Conservation (phyloP, 2,888 invertebrate species). For the Tipula helvola region DNA sequence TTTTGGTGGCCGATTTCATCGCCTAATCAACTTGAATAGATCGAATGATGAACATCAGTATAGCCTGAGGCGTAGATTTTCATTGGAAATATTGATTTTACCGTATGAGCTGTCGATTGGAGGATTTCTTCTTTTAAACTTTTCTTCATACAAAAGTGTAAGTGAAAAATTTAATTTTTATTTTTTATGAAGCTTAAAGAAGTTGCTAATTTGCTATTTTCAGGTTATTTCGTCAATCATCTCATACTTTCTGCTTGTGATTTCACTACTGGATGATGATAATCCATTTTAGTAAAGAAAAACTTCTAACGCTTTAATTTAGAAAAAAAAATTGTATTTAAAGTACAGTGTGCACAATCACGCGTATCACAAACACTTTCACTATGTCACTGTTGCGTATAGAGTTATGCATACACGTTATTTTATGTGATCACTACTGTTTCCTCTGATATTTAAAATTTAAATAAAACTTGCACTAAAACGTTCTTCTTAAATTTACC, state of each 20-base stretch:
- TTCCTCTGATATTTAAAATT: too few relatives aligned
- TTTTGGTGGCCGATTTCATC: background rate
- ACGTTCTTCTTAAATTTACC: too few relatives aligned
- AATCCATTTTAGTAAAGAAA: background rate
- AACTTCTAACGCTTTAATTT: too few relatives aligned
- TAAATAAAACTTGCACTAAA: too few relatives aligned
- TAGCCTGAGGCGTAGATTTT: background rate
- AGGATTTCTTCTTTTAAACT: background rate
- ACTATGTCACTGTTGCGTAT: too few relatives aligned
- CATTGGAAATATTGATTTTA: background rate
- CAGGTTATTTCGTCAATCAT: background rate
- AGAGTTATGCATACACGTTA: too few relatives aligned
- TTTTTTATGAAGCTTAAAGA: background rate
- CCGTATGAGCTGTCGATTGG: background rate
- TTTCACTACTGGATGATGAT: background rate
- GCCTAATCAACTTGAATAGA: background rate
- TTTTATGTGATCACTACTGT: too few relatives aligned
- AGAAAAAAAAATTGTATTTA: too few relatives aligned
- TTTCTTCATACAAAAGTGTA: background rate
- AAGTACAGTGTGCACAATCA: too few relatives aligned
- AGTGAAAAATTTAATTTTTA: background rate
- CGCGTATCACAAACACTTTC: background rate
- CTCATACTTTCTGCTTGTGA: background rate
- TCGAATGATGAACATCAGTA: background rate
- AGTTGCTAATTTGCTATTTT: background rate